A percentile compares a stretch with the other conserved stretches of the same genome.
Evolutionary conservation across 1,140 invertebrate genomes (phyloP).

Genomic region (Hormaphis cornu): DNA sequence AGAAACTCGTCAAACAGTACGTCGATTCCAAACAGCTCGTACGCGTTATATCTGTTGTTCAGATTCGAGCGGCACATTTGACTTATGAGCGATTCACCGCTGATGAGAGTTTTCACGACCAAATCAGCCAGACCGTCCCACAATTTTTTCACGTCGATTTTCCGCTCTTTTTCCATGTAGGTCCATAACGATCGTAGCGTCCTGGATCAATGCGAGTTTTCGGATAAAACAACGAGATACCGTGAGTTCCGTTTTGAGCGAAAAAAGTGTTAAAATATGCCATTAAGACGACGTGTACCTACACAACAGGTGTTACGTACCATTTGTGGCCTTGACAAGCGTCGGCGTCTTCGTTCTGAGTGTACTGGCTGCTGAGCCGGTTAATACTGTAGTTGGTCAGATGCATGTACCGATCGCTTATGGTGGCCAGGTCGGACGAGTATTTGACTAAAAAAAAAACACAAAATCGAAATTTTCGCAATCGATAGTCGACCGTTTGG

Average conservation of each 20-base stretch:
- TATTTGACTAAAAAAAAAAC: slow-evolving; percentile 59
- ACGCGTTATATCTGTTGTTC: slow-evolving; percentile 63
- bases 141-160: slow-evolving; percentile 62
- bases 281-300: no score
- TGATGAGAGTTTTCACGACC: slow-evolving; percentile 70
- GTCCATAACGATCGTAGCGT: slow-evolving; percentile 66
- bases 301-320: no score
- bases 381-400: slow-evolving; percentile 98
- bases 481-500: no score
- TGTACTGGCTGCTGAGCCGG: slow-evolving; percentile 78
- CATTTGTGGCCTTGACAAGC: slow-evolving; percentile 84
- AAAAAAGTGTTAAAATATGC: no score
- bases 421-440: slow-evolving; percentile 62
- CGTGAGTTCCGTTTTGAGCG: no score
- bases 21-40: slow-evolving; percentile 74
- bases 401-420: slow-evolving; percentile 91
- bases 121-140: slow-evolving; percentile 71
- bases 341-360: slow-evolving; percentile 72
- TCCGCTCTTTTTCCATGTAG: slow-evolving; percentile 56
- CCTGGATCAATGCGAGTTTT: slow-evolving; percentile 42
- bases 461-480: background rate
- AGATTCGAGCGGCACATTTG: slow-evolving; percentile 58
- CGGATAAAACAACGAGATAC: no score
- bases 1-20: slow-evolving; percentile 69
- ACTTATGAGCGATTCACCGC: slow-evolving; percentile 65